Conservation (phyloP, 2,797 vertebrate genomes). For the Halcyon smyrnensis region DNA sequence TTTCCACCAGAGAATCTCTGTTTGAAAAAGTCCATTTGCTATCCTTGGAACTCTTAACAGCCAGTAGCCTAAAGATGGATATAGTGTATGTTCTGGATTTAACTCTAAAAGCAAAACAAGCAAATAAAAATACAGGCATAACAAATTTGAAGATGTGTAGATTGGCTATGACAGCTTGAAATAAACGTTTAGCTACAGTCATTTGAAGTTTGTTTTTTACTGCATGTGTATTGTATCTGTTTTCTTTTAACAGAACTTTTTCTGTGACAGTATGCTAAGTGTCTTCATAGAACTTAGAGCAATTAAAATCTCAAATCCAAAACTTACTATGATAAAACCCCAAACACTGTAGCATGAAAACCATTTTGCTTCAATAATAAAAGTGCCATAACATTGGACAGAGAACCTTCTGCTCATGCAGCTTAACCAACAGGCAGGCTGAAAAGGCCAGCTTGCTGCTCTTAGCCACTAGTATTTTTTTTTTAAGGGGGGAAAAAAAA, state of each 20-base stretch:
- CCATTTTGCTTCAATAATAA: background rate
- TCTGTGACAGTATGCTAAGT: background rate
- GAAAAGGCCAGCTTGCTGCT: slow-evolving; percentile 25
- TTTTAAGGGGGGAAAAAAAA: background rate
- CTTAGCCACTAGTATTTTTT: background rate
- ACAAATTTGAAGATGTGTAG: background rate
- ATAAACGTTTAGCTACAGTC: background rate
- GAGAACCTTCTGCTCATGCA: background rate
- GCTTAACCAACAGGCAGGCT: background rate
- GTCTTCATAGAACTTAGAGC: background rate
- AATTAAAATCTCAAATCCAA: background rate
- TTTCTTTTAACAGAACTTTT: background rate
- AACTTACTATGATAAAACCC: background rate
- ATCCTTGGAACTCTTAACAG: background rate
- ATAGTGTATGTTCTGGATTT: background rate
- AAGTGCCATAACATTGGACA: background rate
- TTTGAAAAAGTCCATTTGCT: background rate
- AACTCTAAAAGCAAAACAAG: background rate
- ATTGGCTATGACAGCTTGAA: background rate
- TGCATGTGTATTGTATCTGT: background rate
- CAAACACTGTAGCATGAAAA: background rate
- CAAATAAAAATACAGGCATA: rapidly evolving
- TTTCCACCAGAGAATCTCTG: background rate
- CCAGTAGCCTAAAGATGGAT: background rate
- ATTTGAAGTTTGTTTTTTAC: background rate